A percentile compares a stretch with the other conserved stretches of the same genome.
Evolutionary conservation across 92 coral and sea anemone genomes (phyloP).

Genomic region (Palythoa grandiflora): DNA sequence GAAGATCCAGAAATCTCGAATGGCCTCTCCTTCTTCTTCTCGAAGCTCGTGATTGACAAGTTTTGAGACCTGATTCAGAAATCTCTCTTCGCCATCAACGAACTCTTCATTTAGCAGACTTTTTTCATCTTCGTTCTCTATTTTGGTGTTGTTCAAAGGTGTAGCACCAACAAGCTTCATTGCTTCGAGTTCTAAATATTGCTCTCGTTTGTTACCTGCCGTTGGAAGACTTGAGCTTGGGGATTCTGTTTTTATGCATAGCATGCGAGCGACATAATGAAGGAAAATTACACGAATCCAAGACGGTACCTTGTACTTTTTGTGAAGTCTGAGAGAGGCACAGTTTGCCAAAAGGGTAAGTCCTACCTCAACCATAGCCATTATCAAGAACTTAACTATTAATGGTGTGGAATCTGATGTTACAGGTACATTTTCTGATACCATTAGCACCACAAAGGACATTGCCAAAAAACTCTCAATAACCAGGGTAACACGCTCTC

Average conservation of each 20-base stretch:
- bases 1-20: conserved; percentile 86
- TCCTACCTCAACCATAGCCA: conserved; percentile 88
- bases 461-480: conserved; percentile 91
- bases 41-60: conserved; percentile 54
- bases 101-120: conserved; percentile 6
- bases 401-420: conserved; percentile 93
- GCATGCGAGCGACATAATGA: conserved; percentile 81
- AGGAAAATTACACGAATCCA: conserved; percentile 83
- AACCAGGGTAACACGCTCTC: conserved; percentile 93
- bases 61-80: conserved; percentile 68
- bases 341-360: conserved; percentile 85
- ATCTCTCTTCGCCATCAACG: conserved; percentile 31
- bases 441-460: conserved; percentile 89
- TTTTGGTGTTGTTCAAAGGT: conserved; percentile 39
- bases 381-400: conserved; percentile 79
- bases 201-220: not conserved
- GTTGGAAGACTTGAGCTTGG: conserved; percentile 57
- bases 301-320: conserved; percentile 70
- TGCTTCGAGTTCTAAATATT: conserved; percentile 39
- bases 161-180: conserved; percentile 67
- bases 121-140: conserved; percentile 18
- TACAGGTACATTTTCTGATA: conserved; percentile 89
- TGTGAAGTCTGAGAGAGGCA: conserved; percentile 79
- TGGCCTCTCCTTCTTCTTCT: conserved; percentile 48
- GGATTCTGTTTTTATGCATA: conserved; percentile 77